A percentile compares a stretch with the other conserved stretches of the same genome.
phyloP scores from a whole-genome alignment of 1,140 invertebrate genomes.

The Augochlora pura region DNA sequence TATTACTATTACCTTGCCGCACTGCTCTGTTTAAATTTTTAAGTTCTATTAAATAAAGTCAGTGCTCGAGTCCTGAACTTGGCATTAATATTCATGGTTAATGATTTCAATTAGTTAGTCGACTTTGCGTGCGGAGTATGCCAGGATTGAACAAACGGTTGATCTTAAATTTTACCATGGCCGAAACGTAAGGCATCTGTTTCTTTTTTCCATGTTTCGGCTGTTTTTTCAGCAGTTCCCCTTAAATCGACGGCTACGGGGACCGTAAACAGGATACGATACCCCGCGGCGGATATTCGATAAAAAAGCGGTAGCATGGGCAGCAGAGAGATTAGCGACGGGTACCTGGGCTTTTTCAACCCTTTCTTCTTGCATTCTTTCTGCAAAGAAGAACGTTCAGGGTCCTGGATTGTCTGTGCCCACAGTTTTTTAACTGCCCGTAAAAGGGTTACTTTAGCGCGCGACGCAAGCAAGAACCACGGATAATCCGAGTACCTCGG shows the following conservation, averaged over 20 bases:
- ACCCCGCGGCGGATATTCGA: background rate
- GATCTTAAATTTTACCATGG: too few species aligned
- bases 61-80: too few species aligned
- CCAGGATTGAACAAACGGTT: too few species aligned
- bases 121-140: too few species aligned
- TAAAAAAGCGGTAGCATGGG: slow-evolving; percentile 20
- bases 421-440: slow-evolving; percentile 39
- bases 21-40: too few species aligned
- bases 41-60: too few species aligned
- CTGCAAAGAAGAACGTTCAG: slow-evolving; percentile 30
- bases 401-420: slow-evolving; percentile 12
- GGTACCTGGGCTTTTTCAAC: slow-evolving; percentile 52
- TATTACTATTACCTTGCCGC: too few species aligned
- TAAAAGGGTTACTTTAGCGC: background rate
- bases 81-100: too few species aligned
- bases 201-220: too few species aligned
- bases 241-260: background rate
- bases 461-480: background rate
- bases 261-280: slow-evolving; percentile 12
- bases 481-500: slow-evolving; percentile 1
- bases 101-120: too few species aligned
- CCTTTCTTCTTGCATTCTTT: slow-evolving; percentile 27
- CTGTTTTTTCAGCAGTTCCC: background rate
- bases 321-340: slow-evolving; percentile 33
- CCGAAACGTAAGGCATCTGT: too few species aligned